Evolutionary conservation across 2,888 invertebrate species (phyloP).

Genomic region (Cephus runcator): DNA sequence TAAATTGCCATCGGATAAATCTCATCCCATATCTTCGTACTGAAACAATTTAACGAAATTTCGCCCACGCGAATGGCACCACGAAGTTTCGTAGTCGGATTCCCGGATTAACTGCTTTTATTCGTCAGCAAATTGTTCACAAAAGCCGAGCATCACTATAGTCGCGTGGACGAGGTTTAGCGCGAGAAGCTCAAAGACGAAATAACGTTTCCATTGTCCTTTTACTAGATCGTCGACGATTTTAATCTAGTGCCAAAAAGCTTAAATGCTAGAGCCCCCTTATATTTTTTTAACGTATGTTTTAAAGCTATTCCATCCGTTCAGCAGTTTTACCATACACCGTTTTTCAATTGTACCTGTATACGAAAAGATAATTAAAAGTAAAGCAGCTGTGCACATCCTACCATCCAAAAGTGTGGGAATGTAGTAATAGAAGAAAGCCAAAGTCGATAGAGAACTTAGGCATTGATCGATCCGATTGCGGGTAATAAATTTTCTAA

Average conservation of each 20-base stretch:
- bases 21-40: neutral
- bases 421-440: neutral
- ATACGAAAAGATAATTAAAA: neutral
- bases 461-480: neutral
- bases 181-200: neutral
- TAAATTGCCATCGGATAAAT: neutral
- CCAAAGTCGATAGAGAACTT: neutral
- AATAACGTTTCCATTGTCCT: neutral
- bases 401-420: neutral
- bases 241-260: neutral
- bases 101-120: neutral
- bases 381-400: neutral
- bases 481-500: constrained; percentile 31
- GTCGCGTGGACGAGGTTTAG: neutral
- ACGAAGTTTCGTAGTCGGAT: neutral
- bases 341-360: neutral
- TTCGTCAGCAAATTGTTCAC: neutral
- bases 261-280: neutral
- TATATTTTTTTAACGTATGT: neutral
- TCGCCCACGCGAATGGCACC: neutral
- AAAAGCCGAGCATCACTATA: neutral
- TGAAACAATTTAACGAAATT: neutral
- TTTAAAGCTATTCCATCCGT: neutral
- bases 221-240: neutral
- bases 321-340: neutral